These are phyloP conservation scores for Anticlea derivata DNA, from an alignment of 2,888 invertebrate species.

Conservation along the genomic window DNA sequence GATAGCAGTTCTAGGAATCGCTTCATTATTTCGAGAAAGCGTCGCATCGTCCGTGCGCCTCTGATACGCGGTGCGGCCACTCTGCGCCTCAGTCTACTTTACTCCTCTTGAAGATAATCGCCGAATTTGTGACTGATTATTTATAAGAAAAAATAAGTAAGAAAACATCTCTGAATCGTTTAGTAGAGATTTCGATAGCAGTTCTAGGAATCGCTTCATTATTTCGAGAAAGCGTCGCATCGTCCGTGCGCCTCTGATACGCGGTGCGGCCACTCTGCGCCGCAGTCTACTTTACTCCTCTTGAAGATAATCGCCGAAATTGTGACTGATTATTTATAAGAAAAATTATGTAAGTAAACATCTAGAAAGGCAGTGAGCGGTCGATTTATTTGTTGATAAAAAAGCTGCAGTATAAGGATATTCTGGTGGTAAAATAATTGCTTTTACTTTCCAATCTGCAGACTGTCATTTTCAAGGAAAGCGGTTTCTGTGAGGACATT, in stretches of 20 bases:
- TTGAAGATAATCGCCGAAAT: too few relatives aligned
- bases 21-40: slow-evolving; percentile 20
- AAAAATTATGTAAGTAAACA: not conserved
- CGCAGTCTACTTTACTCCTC: not conserved
- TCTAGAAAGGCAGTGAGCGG: too few relatives aligned
- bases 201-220: slow-evolving; percentile 21
- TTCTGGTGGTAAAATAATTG: too few relatives aligned
- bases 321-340: too few relatives aligned
- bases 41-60: slow-evolving; percentile 28
- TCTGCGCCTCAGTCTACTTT: slow-evolving; percentile 1
- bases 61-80: slow-evolving; percentile 13
- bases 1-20: slow-evolving; percentile 19
- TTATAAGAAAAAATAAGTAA: too few relatives aligned
- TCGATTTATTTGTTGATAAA: too few relatives aligned
- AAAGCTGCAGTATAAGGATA: too few relatives aligned
- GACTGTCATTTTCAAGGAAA: too few relatives aligned
- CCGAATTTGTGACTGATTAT: too few relatives aligned
- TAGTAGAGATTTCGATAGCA: slow-evolving; percentile 7
- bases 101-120: too few relatives aligned
- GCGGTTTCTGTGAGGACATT: slow-evolving; percentile 1
- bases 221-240: slow-evolving; percentile 22
- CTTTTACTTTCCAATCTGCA: slow-evolving; percentile 14
- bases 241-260: slow-evolving; percentile 26
- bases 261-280: slow-evolving; percentile 6
- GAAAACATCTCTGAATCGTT: not conserved